Evolutionary conservation across 37 sponge, comb jelly and placozoan species (phyloP).

Genomic region (Halichondria panicea): DNA sequence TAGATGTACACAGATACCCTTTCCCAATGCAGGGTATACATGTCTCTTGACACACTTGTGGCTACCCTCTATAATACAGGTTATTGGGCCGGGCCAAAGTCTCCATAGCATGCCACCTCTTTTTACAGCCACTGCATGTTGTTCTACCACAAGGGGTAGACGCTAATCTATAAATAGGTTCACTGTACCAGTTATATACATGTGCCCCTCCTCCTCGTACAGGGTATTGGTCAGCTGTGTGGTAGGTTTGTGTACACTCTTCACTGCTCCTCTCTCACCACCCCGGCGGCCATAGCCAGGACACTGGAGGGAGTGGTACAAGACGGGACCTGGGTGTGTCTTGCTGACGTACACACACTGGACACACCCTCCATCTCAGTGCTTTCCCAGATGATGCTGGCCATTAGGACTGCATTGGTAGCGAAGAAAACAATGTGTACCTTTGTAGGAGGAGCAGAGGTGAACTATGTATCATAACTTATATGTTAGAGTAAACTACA

Average conservation of each 20-base stretch:
- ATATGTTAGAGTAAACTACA: background rate
- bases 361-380: conserved; percentile 36
- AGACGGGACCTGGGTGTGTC: conserved; percentile 80
- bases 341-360: conserved; percentile 56
- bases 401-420: conserved; percentile 49
- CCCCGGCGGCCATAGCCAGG: conserved; percentile 19
- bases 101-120: background rate
- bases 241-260: conserved; percentile 46
- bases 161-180: no score
- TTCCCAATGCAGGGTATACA: no score
- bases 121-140: background rate
- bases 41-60: no score
- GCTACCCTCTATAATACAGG: no score
- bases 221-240: conserved; percentile 61
- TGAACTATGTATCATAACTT: conserved; percentile 9
- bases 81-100: no score
- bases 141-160: background rate
- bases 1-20: no score
- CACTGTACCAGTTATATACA: no score
- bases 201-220: background rate
- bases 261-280: conserved; percentile 52
- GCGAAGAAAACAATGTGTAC: conserved; percentile 11
- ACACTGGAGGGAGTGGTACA: conserved; percentile 56
- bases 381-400: conserved; percentile 61
- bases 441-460: conserved; percentile 60